A percentile compares a stretch with the other conserved stretches of the same genome.
Evolutionary conservation across 2,888 invertebrate genomes (phyloP).

Genomic region (Imbricaverruca yamaguchii): DNA sequence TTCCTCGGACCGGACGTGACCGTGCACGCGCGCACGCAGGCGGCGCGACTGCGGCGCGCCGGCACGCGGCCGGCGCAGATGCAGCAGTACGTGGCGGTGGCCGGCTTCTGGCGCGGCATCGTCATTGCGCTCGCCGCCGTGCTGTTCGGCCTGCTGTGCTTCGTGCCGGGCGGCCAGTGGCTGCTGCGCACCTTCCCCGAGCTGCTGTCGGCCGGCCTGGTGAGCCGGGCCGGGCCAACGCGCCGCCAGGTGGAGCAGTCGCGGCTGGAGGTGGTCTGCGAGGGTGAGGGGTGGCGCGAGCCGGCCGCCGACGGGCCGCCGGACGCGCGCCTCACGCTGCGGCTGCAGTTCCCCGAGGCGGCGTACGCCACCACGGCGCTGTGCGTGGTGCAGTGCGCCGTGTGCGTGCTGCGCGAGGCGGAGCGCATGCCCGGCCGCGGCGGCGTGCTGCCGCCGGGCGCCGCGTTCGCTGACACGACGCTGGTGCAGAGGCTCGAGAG

Average conservation of each 20-base stretch:
- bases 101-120: slow-evolving; percentile 48
- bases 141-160: slow-evolving; percentile 52
- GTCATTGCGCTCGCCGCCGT: slow-evolving; percentile 50
- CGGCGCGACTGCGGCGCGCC: slow-evolving; percentile 58
- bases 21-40: slow-evolving; percentile 72
- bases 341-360: slow-evolving; percentile 52
- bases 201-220: slow-evolving; percentile 50
- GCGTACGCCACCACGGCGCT: slow-evolving; percentile 78
- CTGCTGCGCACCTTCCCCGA: slow-evolving; percentile 48
- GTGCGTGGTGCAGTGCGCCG: slow-evolving; percentile 61
- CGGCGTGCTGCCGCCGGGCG: slow-evolving; percentile 78
- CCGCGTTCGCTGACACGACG: slow-evolving; percentile 72
- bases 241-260: slow-evolving; percentile 54
- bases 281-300: slow-evolving; percentile 57
- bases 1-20: slow-evolving; percentile 79
- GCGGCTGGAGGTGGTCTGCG: slow-evolving; percentile 68
- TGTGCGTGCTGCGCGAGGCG: slow-evolving; percentile 64
- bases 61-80: slow-evolving; percentile 70
- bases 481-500: slow-evolving; percentile 65
- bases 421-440: slow-evolving; percentile 72
- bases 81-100: slow-evolving; percentile 59
- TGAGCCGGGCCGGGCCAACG: slow-evolving; percentile 51
- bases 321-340: slow-evolving; percentile 53
- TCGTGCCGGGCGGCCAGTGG: slow-evolving; percentile 44
- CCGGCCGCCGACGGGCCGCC: slow-evolving; percentile 49